Conservation (phyloP, 2,888 invertebrate species). For the Blastobasis lacticolella region DNA sequence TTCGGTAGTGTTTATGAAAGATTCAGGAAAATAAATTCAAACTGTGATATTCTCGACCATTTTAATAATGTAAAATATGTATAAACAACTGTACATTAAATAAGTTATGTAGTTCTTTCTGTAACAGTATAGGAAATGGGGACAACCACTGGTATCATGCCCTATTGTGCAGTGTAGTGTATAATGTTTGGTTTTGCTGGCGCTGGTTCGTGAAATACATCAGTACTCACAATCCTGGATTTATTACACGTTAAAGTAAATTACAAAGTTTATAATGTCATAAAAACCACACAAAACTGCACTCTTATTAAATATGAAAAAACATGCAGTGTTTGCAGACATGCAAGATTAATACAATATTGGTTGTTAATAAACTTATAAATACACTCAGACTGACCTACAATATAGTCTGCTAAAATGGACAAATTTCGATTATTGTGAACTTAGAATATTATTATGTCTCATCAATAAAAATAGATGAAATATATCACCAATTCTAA, state of each 20-base stretch:
- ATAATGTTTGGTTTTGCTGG: conserved; percentile 38
- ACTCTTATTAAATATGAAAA: conserved; percentile 34
- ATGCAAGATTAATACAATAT: conserved; percentile 35
- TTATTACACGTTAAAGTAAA: conserved; percentile 3
- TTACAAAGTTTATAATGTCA: conserved; percentile 8
- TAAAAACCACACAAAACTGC: conserved; percentile 47
- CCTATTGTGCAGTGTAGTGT: conserved; percentile 33
- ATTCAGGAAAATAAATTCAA: conserved; percentile 38
- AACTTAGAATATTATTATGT: conserved; percentile 56
- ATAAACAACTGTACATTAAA: conserved; percentile 62
- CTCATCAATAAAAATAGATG: conserved; percentile 35
- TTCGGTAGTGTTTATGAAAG: background rate
- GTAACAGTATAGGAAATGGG: conserved; percentile 40
- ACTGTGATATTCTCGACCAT: conserved; percentile 49
- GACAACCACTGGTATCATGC: conserved; percentile 59
- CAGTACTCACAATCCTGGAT: too few relatives aligned
- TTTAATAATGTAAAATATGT: conserved; percentile 64
- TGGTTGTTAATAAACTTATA: background rate
- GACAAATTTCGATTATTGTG: conserved; percentile 36
- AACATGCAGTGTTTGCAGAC: conserved; percentile 63
- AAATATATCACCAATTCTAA: conserved; percentile 21
- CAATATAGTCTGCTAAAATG: conserved; percentile 25
- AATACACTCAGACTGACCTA: background rate
- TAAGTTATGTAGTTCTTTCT: conserved; percentile 44
- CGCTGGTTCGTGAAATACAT: conserved; percentile 14